phyloP scores from a whole-genome alignment of 2,888 invertebrate species.

The Thalpophila matura region DNA sequence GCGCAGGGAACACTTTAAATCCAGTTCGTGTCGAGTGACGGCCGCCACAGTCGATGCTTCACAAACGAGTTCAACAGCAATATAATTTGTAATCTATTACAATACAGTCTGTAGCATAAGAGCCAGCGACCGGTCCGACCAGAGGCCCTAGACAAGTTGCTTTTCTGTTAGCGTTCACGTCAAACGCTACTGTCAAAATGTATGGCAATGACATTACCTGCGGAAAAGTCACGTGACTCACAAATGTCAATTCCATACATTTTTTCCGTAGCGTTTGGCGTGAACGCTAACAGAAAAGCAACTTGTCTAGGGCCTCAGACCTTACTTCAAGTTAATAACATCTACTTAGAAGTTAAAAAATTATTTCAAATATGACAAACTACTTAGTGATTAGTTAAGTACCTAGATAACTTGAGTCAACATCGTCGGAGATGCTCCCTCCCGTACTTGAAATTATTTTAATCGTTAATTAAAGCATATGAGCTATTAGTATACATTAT shows the following conservation, averaged over 20 bases:
- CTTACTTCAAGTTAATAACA: not conserved
- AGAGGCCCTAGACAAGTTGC: no score
- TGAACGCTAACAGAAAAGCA: no score
- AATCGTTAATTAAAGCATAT: slow-evolving; percentile 48
- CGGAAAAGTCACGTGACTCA: no score
- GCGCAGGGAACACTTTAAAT: no score
- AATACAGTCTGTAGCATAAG: slow-evolving; percentile 36
- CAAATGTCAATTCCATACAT: no score
- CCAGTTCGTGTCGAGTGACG: no score
- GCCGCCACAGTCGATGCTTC: slow-evolving; percentile 25
- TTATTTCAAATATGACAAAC: slow-evolving; percentile 21
- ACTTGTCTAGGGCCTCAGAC: no score
- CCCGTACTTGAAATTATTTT: not conserved
- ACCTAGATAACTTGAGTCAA: slow-evolving; percentile 6
- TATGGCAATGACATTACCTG: no score
- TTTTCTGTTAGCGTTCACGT: no score
- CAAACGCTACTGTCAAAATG: no score
- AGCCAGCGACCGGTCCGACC: slow-evolving; percentile 13
- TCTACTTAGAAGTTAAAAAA: slow-evolving; percentile 29
- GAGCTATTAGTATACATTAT: slow-evolving; percentile 48
- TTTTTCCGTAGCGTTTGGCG: no score
- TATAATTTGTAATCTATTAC: slow-evolving; percentile 49
- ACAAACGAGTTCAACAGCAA: slow-evolving; percentile 57
- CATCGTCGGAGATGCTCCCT: slow-evolving; percentile 13
- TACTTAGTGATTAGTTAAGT: slow-evolving; percentile 4